Conservation (phyloP, 2,888 invertebrate genomes). For the Neoaliturus tenellus region DNA sequence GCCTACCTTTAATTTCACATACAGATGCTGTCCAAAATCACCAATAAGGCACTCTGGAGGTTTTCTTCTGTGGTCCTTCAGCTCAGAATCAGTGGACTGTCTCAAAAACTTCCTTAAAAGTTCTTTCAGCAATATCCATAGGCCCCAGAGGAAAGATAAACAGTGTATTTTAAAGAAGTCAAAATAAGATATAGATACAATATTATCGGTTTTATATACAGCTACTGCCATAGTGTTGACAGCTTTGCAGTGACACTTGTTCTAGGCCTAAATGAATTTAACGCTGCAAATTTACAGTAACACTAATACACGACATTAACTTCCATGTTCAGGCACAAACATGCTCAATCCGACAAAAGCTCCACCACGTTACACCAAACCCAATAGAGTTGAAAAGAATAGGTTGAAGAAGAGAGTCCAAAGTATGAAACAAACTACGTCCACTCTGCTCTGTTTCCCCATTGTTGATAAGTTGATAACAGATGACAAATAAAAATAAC, state of each 20-base stretch:
- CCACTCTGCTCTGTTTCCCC: not conserved
- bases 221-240: slow-evolving; percentile 37
- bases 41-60: slow-evolving; percentile 79
- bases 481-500: not conserved
- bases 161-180: slow-evolving; percentile 74
- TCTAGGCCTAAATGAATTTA: not conserved
- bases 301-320: not conserved
- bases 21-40: slow-evolving; percentile 78
- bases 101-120: slow-evolving; percentile 74
- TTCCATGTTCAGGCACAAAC: not conserved
- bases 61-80: slow-evolving; percentile 71
- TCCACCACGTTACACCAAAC: not conserved
- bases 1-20: slow-evolving; percentile 80
- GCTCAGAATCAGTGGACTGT: not conserved
- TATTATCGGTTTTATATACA: slow-evolving; percentile 61
- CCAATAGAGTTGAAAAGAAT: too few relatives aligned
- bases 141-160: slow-evolving; percentile 74
- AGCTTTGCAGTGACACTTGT: not conserved
- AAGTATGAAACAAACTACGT: not conserved
- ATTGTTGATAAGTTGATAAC: slow-evolving; percentile 4
- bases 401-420: not conserved
- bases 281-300: not conserved
- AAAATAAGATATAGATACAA: slow-evolving; percentile 74
- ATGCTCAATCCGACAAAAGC: not conserved
- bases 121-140: slow-evolving; percentile 74